Conservation (phyloP, 1,140 invertebrate genomes). For the Diachasmimorpha longicaudata region DNA sequence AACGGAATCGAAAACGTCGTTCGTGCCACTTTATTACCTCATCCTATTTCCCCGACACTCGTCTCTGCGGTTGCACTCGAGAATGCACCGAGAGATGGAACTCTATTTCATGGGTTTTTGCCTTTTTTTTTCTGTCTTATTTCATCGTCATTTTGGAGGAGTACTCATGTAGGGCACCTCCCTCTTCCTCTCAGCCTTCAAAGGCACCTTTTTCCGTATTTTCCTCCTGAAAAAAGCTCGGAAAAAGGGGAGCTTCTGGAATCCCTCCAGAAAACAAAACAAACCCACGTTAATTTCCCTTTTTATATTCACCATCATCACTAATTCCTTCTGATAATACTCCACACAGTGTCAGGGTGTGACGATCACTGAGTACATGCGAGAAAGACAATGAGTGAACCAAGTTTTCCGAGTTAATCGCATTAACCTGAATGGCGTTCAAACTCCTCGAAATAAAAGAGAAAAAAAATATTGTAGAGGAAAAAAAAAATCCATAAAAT, state of each 20-base stretch:
- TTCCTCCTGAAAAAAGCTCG: too few species aligned
- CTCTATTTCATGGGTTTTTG: not conserved
- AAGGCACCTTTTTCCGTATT: too few species aligned
- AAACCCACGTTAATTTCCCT: too few species aligned
- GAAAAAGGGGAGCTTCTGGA: not conserved
- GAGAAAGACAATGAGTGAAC: not conserved
- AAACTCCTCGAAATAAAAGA: not conserved
- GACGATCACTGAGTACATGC: not conserved
- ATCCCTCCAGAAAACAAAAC: too few species aligned
- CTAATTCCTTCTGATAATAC: slow-evolving; percentile 21
- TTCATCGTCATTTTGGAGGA: not conserved
- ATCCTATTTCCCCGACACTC: not conserved
- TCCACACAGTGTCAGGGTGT: not conserved
- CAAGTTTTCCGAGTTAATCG: slow-evolving; percentile 1
- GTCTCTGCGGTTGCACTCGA: not conserved
- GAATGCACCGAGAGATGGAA: not conserved
- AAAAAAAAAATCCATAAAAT: not conserved
- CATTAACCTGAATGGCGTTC: not conserved
- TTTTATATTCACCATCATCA: slow-evolving; percentile 17
- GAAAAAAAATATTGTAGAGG: not conserved
- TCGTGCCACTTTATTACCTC: slow-evolving; percentile 6
- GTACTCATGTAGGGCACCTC: not conserved
- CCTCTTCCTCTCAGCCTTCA: too few species aligned
- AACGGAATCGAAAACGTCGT: slow-evolving; percentile 3
- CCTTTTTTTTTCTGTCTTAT: not conserved